A percentile compares a stretch with the other conserved stretches of the same genome.
These are phyloP conservation scores for Eunapius fragilis DNA, from an alignment of 37 sponge, comb jelly and placozoan species.

Conservation along the genomic window DNA sequence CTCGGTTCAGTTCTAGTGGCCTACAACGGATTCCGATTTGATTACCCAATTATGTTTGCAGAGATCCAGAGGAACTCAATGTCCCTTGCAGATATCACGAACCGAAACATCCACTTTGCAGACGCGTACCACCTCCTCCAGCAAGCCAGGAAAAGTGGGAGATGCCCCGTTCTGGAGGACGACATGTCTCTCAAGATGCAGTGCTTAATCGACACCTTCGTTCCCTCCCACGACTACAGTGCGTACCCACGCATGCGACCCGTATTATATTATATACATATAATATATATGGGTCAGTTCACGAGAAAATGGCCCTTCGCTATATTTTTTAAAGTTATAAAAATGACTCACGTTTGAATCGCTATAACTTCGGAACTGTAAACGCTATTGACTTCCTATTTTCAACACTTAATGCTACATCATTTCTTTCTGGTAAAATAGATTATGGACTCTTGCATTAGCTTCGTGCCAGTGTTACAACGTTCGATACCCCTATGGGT, in stretches of 20 bases:
- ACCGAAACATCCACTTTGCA: slow-evolving; percentile 42
- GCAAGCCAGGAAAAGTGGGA: slow-evolving; percentile 27
- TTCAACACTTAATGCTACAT: too few relatives aligned
- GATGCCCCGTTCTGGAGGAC: neutral
- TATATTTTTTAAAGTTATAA: too few relatives aligned
- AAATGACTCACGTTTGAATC: too few relatives aligned
- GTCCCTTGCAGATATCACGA: neutral
- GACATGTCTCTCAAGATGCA: slow-evolving; percentile 14
- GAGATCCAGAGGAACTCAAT: slow-evolving; percentile 41
- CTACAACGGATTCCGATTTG: slow-evolving; percentile 64
- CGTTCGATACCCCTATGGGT: too few relatives aligned
- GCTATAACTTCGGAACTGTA: too few relatives aligned
- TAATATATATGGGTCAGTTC: too few relatives aligned
- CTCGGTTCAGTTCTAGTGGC: slow-evolving; percentile 46
- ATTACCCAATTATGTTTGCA: slow-evolving; percentile 62
- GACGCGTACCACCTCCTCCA: slow-evolving; percentile 31
- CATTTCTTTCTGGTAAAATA: too few relatives aligned
- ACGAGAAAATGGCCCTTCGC: too few relatives aligned
- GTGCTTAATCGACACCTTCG: slow-evolving; percentile 8
- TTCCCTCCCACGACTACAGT: neutral
- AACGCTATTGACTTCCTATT: too few relatives aligned
- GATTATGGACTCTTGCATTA: too few relatives aligned
- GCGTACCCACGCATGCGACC: neutral
- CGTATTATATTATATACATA: too few relatives aligned
- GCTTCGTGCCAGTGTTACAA: too few relatives aligned